Base-by-base conservation (phyloP, 2,888 invertebrate genomes). In the Congeria kusceri region DNA sequence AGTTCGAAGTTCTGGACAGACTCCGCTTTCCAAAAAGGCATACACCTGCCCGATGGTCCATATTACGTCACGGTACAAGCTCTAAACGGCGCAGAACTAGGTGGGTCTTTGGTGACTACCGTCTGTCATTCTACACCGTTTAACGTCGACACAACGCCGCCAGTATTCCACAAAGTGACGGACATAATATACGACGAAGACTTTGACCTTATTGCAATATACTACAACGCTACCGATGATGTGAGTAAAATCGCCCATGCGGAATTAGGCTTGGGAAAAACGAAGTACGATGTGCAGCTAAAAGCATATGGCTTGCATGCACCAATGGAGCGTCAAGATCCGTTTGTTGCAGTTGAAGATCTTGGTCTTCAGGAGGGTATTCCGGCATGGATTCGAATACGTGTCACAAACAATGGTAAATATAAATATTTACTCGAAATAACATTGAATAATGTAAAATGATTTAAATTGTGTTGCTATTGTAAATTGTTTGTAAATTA, bases 21-120 rank as follows among this genome's bases (percentile, higher is more conserved):
- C 66, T 83, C 73, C 23, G 86, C 85, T 13, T 80, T 83, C 56
- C 61, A 68, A 29, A 85, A 77, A 47, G 76, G 79, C 18, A 63
- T 88, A n/a, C 71, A 77, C 57, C 79, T 88, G 7, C 47, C 78
- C 1, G 88, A 89, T 77, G 89, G 89, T 0, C 62, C 56, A 25
- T 89, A 89, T 66, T 89, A 85, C 64, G 74, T 85, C 25, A 89
- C 88, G 4, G 84, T 88, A 9, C 85, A 87, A 61, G 89, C 88
- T 1, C 29, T 86, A n/a, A 85, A 85, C 56, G 81, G 82, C 46
- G 75, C 83, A 3, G 78, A 80, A 4, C 70, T 82, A 53, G 88
- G 87, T 13, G 87, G 87, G 5, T 82, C 86, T 9, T 76, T 88
- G 56, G 87, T 88, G 4, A 87, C 87, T 9, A 87, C 88, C 13